phyloP scores from a whole-genome alignment of 2,797 vertebrate species.

The Miichthys miiuy region DNA sequence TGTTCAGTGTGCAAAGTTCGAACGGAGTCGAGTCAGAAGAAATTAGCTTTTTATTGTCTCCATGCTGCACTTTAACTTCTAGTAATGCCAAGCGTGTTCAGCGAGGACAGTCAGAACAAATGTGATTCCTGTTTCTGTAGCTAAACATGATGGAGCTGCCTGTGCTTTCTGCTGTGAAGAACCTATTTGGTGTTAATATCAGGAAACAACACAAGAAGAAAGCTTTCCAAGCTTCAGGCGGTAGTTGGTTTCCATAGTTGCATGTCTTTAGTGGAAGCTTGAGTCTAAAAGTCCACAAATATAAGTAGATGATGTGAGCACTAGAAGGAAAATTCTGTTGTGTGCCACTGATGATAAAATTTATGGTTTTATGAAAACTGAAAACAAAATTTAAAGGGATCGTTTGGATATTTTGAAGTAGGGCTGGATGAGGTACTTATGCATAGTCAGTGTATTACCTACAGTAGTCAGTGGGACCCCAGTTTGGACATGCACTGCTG shows the following conservation, averaged over 20 bases:
- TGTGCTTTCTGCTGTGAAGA: neutral
- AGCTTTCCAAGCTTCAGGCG: neutral
- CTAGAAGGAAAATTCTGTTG: no score
- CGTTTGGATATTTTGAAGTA: no score
- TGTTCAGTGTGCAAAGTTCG: slow-evolving; percentile 44
- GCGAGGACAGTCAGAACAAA: slow-evolving; percentile 9
- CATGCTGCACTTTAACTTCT: slow-evolving; percentile 59
- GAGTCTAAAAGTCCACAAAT: no score
- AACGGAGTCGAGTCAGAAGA: slow-evolving; percentile 56
- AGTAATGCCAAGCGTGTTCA: neutral
- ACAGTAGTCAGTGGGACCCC: no score
- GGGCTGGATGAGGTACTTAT: no score
- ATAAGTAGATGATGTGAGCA: no score
- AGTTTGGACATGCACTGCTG: no score
- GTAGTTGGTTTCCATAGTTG: neutral
- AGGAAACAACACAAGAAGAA: neutral
- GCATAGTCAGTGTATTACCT: no score
- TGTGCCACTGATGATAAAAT: no score
- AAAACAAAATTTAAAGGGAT: no score
- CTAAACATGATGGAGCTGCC: slow-evolving; percentile 17
- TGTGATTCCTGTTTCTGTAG: slow-evolving; percentile 24
- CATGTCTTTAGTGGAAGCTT: neutral
- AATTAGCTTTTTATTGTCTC: slow-evolving; percentile 70
- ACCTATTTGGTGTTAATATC: neutral
- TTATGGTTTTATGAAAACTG: no score